A percentile compares a stretch with the other conserved stretches of the same genome.
Evolutionary conservation across 2,888 invertebrate species (phyloP).

Genomic region (Latheticus oryzae): DNA sequence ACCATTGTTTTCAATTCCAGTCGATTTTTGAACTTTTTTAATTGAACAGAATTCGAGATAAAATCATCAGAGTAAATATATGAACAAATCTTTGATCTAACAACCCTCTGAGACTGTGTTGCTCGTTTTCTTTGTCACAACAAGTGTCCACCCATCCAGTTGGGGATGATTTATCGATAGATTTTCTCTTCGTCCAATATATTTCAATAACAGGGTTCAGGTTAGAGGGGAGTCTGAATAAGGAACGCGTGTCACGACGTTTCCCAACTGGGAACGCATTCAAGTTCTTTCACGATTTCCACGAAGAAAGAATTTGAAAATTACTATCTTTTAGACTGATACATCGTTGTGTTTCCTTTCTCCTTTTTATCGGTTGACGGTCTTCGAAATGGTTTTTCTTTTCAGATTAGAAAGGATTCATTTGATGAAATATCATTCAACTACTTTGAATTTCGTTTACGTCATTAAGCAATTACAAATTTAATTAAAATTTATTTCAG

Average conservation of each 20-base stretch:
- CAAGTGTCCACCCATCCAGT: conserved; percentile 52
- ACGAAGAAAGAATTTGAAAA: conserved; percentile 46
- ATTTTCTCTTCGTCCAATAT: conserved; percentile 49
- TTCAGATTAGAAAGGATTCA: conserved; percentile 9
- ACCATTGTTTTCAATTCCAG: conserved; percentile 7
- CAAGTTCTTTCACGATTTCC: conserved; percentile 42
- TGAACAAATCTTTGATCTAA: conserved; percentile 1
- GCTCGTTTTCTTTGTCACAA: conserved; percentile 46
- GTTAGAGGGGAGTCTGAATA: conserved; percentile 46
- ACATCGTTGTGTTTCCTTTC: conserved; percentile 35
- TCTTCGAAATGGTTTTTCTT: conserved; percentile 1
- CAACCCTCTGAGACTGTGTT: conserved; percentile 30
- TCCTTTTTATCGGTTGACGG: too few species aligned
- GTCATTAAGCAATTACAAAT: too few species aligned
- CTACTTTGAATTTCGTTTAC: conserved; percentile 1
- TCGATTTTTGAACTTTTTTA: conserved; percentile 26
- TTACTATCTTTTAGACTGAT: conserved; percentile 44
- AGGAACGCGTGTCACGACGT: conserved; percentile 48
- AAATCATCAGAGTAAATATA: conserved; percentile 27
- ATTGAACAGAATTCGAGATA: conserved; percentile 16
- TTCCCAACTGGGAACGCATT: conserved; percentile 42
- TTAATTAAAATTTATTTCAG: too few species aligned
- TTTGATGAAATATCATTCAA: conserved; percentile 9
- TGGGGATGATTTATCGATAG: conserved; percentile 51
- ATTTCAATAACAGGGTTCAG: conserved; percentile 50